A percentile compares a stretch with the other conserved stretches of the same genome.
Conservation (phyloP, 2,888 invertebrate genomes). For the Ligdia adustata region DNA sequence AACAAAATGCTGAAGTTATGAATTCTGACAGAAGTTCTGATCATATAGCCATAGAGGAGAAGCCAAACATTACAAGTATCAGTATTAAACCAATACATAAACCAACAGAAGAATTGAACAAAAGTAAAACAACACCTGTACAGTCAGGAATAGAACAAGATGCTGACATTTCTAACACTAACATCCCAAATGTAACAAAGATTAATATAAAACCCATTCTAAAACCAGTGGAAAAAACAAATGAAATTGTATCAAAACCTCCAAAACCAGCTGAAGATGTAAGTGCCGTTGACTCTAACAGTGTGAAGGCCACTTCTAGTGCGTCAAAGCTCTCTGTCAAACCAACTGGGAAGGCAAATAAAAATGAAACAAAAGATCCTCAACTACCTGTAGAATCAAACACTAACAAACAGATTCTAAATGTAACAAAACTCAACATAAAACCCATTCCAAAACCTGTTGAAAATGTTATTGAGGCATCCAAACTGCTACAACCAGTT, state of each 20-base stretch:
- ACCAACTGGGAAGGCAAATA: constrained; percentile 52
- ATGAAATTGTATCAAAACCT: constrained; percentile 35
- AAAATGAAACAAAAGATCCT: constrained; percentile 36
- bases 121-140: constrained; percentile 32
- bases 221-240: constrained; percentile 55
- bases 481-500: not conserved
- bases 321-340: constrained; percentile 68
- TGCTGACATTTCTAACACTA: constrained; percentile 31
- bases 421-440: constrained; percentile 63
- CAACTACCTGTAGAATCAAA: not conserved
- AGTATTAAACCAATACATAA: constrained; percentile 73
- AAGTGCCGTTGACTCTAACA: constrained; percentile 29
- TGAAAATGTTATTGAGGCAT: constrained; percentile 47
- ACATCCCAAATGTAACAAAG: constrained; percentile 60
- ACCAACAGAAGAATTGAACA: constrained; percentile 52
- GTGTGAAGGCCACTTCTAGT: constrained; percentile 50
- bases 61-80: constrained; percentile 60
- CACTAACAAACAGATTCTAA: constrained; percentile 48
- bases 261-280: not conserved
- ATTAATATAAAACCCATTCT: constrained; percentile 74
- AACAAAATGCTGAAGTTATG: constrained; percentile 37
- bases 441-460: constrained; percentile 72
- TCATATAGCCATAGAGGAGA: constrained; percentile 42
- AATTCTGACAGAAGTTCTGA: constrained; percentile 11
- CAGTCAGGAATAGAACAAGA: not conserved